phyloP scores from a whole-genome alignment of 2,113 vertebrate species.

The Chamaetylas fuelleborni region DNA sequence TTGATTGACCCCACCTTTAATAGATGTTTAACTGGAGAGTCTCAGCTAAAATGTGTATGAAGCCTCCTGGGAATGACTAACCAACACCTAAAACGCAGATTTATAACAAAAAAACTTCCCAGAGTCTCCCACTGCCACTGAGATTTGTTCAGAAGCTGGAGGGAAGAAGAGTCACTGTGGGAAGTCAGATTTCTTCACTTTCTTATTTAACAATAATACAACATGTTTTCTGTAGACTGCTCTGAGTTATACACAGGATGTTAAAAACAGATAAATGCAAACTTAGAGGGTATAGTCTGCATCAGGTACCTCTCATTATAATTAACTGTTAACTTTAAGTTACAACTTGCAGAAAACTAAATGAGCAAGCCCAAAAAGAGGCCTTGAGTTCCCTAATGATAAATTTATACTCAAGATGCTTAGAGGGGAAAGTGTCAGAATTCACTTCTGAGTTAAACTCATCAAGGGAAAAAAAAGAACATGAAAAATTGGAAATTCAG shows the following conservation, averaged over 20 bases:
- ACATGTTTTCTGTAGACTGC: neutral
- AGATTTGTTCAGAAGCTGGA: neutral
- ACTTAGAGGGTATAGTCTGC: neutral
- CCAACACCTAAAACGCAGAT: neutral
- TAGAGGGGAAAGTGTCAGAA: neutral
- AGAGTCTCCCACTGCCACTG: neutral
- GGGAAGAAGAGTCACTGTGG: neutral
- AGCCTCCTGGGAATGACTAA: neutral
- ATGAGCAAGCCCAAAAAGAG: neutral
- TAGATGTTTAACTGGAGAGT: neutral
- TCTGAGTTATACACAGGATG: neutral
- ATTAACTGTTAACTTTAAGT: neutral
- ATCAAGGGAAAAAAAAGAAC: fast-evolving
- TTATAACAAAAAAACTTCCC: neutral
- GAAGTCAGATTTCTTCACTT: neutral
- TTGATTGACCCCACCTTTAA: slow-evolving; percentile 23
- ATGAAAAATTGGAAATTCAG: neutral
- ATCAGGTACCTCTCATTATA: neutral
- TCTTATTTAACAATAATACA: neutral
- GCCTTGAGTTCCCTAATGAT: neutral
- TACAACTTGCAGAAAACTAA: neutral
- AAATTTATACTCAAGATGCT: neutral
- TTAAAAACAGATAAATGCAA: neutral
- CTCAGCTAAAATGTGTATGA: neutral
- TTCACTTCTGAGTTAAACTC: neutral